A percentile compares a stretch with the other conserved stretches of the same genome.
Evolutionary conservation across 2,888 invertebrate genomes (phyloP).

Genomic region (Elysia crispata): DNA sequence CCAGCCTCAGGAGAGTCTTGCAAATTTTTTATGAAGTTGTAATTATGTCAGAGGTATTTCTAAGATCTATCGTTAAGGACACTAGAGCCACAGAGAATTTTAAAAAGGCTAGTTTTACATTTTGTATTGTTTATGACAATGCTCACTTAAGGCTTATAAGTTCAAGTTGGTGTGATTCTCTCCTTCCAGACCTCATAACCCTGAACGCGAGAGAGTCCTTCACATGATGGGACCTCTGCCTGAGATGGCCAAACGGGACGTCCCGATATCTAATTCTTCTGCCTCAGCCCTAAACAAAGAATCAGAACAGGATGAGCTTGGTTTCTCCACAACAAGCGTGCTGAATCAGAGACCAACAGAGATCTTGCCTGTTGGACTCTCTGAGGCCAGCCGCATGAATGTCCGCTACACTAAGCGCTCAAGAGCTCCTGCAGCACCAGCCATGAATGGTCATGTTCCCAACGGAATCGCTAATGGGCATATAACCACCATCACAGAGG

Average conservation of each 20-base stretch:
- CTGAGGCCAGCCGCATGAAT: slow-evolving; percentile 73
- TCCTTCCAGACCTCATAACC: slow-evolving; percentile 73
- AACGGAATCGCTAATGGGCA: slow-evolving; percentile 62
- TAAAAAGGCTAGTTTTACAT: no score
- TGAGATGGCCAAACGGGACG: slow-evolving; percentile 63
- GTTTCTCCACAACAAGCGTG: slow-evolving; percentile 70
- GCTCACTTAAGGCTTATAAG: no score
- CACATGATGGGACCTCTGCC: slow-evolving; percentile 68
- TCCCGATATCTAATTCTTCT: slow-evolving; percentile 32
- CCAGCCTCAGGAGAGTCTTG: no score
- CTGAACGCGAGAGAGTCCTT: slow-evolving; percentile 72
- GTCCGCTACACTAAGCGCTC: slow-evolving; percentile 71
- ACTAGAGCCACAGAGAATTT: no score
- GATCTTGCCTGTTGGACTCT: slow-evolving; percentile 66
- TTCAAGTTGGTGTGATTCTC: no score
- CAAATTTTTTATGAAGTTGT: no score
- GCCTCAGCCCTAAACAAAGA: background rate
- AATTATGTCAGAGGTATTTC: no score
- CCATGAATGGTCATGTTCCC: slow-evolving; percentile 59
- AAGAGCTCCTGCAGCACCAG: slow-evolving; percentile 55
- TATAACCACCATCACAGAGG: slow-evolving; percentile 55
- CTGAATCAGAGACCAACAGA: slow-evolving; percentile 70
- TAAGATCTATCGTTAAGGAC: no score
- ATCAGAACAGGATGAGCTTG: slow-evolving; percentile 54
- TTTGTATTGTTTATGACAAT: no score